These are phyloP conservation scores for Patiria miniata DNA, from an alignment of 35 echinoderm and acorn worm species.

Conservation along the genomic window DNA sequence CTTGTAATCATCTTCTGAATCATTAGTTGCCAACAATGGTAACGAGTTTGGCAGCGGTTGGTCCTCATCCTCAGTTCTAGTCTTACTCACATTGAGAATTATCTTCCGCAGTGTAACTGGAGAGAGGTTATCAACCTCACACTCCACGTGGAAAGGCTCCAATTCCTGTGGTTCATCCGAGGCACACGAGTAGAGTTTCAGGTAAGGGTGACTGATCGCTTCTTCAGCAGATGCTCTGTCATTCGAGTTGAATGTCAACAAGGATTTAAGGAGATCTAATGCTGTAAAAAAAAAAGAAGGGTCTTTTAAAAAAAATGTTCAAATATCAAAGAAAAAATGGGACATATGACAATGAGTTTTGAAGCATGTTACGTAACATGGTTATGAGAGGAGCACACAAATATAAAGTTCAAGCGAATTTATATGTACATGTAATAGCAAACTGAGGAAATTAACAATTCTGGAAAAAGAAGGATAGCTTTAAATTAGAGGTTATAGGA, in stretches of 20 bases:
- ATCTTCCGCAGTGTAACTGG: conserved; percentile 64
- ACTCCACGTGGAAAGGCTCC: conserved; percentile 68
- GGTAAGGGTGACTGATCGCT: conserved; percentile 65
- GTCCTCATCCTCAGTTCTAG: background rate
- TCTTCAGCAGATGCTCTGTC: conserved; percentile 71
- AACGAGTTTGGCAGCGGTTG: background rate
- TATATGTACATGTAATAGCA: no score
- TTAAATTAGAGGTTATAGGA: no score
- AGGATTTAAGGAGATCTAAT: conserved; percentile 56
- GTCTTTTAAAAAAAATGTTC: background rate
- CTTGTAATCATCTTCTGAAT: conserved; percentile 6
- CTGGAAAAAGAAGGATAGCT: no score
- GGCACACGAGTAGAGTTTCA: conserved; percentile 71
- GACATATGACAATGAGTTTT: background rate
- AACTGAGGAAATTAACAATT: no score
- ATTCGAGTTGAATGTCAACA: conserved; percentile 68
- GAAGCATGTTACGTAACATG: no score
- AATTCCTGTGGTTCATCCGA: conserved; percentile 57
- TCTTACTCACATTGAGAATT: conserved; percentile 51
- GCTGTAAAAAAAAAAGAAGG: conserved; percentile 48
- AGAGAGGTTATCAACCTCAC: conserved; percentile 71
- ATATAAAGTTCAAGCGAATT: no score
- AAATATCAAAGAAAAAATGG: background rate
- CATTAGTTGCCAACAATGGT: conserved; percentile 8
- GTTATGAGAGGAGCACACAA: no score